These are phyloP conservation scores for Adelphocoris suturalis DNA, from an alignment of 2,888 invertebrate species.

Conservation along the genomic window DNA sequence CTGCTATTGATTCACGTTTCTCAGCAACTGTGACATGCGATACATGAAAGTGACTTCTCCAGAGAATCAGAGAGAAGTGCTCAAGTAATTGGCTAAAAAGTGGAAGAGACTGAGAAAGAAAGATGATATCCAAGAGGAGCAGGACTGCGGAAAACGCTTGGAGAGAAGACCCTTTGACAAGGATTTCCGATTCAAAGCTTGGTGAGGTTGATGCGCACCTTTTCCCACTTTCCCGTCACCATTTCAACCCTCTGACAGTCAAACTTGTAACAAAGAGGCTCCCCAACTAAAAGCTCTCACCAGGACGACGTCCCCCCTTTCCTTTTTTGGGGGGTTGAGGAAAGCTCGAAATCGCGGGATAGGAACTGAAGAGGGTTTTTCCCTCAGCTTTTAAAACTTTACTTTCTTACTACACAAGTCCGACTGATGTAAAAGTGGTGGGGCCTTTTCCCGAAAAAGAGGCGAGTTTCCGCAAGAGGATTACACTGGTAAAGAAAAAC, in stretches of 20 bases:
- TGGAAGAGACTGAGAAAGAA: background rate
- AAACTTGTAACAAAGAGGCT: constrained; percentile 45
- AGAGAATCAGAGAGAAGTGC: too few relatives aligned
- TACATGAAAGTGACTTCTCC: too few relatives aligned
- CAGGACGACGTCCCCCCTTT: constrained; percentile 4
- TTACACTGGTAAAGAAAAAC: constrained; percentile 56
- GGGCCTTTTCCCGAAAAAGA: constrained; percentile 21
- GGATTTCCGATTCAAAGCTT: constrained; percentile 17
- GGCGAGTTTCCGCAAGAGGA: constrained; percentile 52
- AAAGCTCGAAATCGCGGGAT: constrained; percentile 18
- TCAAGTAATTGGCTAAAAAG: background rate
- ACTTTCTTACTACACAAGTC: constrained; percentile 31
- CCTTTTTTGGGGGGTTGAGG: background rate
- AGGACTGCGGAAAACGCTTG: background rate
- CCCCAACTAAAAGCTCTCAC: constrained; percentile 41
- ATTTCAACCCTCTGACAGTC: background rate
- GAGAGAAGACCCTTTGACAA: background rate
- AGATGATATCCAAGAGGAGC: background rate
- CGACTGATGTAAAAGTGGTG: constrained; percentile 52
- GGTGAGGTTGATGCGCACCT: constrained; percentile 20
- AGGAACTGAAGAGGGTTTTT: constrained; percentile 17
- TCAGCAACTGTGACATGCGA: too few relatives aligned
- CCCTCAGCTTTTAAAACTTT: constrained; percentile 47
- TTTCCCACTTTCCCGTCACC: constrained; percentile 8
- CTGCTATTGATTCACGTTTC: too few relatives aligned